These are phyloP conservation scores for Zoanthus gigantus DNA, from an alignment of 92 coral and sea anemone species.

Conservation along the genomic window DNA sequence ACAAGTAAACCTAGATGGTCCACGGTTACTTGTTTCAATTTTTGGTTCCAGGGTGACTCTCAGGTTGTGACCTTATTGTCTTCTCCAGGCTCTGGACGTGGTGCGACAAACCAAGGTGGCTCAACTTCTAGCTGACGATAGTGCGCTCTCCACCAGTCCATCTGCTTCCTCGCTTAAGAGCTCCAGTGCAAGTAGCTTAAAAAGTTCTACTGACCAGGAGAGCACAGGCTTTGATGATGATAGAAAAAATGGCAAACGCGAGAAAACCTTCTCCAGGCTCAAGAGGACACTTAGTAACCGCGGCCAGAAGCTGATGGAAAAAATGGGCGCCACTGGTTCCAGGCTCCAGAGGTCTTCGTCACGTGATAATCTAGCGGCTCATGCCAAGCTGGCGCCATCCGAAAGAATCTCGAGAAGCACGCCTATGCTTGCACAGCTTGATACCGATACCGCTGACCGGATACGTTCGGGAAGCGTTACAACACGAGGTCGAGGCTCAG, in stretches of 20 bases:
- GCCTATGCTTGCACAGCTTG: conserved; percentile 93
- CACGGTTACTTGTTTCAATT: conserved; percentile 46
- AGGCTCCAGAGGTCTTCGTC: conserved; percentile 98
- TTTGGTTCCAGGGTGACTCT: conserved; percentile 44
- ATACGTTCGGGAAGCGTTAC: conserved; percentile 73
- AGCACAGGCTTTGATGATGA: conserved; percentile 82
- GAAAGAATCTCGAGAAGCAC: conserved; percentile 97
- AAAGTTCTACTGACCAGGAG: conserved; percentile 69
- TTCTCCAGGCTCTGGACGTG: conserved; percentile 92
- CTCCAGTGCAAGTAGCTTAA: conserved; percentile 62
- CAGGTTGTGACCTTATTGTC: conserved; percentile 48
- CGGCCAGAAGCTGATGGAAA: conserved; percentile 99
- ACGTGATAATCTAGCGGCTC: conserved; percentile 98
- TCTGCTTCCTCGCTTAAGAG: conserved; percentile 86
- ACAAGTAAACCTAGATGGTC: conserved; percentile 1
- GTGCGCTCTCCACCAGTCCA: conserved; percentile 77
- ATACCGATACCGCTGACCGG: conserved; percentile 70
- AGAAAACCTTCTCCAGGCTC: conserved; percentile 95
- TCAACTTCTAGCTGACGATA: conserved; percentile 94
- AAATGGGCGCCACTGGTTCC: conserved; percentile 98
- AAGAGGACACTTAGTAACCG: conserved; percentile 96
- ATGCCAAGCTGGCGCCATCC: conserved; percentile 96
- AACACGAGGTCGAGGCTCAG: conserved; percentile 57
- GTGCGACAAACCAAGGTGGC: conserved; percentile 98
- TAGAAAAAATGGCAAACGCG: conserved; percentile 94